Evolutionary conservation across 2,113 vertebrate genomes (phyloP), one percentile per base, ranked within the genome.

Genomic region (Pithys albifrons): DNA sequence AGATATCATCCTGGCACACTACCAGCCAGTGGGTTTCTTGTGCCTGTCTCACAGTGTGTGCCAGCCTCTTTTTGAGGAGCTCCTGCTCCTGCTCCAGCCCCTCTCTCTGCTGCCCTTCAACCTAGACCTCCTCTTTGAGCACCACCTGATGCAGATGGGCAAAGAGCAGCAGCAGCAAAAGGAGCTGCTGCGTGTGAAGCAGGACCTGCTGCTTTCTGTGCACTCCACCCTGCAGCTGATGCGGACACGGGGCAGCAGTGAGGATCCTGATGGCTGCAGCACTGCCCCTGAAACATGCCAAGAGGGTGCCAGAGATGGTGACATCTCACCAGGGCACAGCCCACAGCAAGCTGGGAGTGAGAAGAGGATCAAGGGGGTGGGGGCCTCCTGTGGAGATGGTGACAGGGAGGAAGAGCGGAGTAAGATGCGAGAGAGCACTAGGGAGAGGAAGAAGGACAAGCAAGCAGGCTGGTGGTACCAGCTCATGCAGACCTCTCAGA

Each of bases 381-480:
- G 98, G 1, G 98, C 98, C 41, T 94, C 97, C 41, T 96, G 94
- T 0, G 83, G 95, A 31, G 97, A 62, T 69, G 98, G 86, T 52
- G 97, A 95, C 39, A 98, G 48, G 79, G 97, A 96, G 80, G 94
- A 97, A 58, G 95, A 96, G 17, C 61, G 66, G 70, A 77, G 72
- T 48, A 89, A 80, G 62, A 84, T 89, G 46, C 77, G 24, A 62
- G 95, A 97, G 2, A 94, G 96, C 48, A 14, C 45, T 1, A 48
- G 97, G 85, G 98, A 97, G 35, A 77, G 88, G 33, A 96, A 95
- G 92, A 98, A 95, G 88, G 98, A 95, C 89, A 97, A 98, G 57
- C 99, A 99, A 97, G 98, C 99, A 0, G 99, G 99, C 33, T 99
- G 99, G 99, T 99, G 99, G 99, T 99, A 99, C 97, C 99, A 99